Base-by-base conservation (phyloP, 2,113 vertebrate species). In the Orycteropus afer region DNA sequence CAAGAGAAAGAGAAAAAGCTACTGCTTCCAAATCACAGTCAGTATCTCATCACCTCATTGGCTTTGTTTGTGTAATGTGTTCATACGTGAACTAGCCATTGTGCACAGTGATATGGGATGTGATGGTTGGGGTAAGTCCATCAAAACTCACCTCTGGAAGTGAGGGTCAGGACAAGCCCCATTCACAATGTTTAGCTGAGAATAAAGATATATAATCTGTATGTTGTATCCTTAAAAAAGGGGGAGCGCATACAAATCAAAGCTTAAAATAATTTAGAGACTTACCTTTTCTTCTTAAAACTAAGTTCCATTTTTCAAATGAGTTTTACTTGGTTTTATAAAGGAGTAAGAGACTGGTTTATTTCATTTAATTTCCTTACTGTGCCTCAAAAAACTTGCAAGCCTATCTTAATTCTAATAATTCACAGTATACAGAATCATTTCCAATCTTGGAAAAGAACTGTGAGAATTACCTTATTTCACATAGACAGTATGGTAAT, bases 381-480 rank as follows among this genome's bases (percentile, higher is more conserved):
- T 94, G 82, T 63, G 20, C 47, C 53, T 78, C 86, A 91, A n/a
- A 51, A 51, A 57, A 81, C 61, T 57, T 89, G 32, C 29, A 51
- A 63, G 40, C 14, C 7, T 88, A 34, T 53, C 63, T 88, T 81
- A 40, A 18, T 59, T 91, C 47, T 91, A 89, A 74, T 74, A 82
- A 86, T 49, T 65, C 15, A 63, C 45, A 78, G 5, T 74, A 86
- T 42, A 27, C 42, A 78, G 42, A 82, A 47, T 2, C 14, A 93
- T 73, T 59, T 82, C 55, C 53, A 67, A 17, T 83, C 23, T 83
- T 89, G 13, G 69, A 51, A 83, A 89, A 71, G 10, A 80, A 79
- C 59, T 76, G 17, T 85, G 49, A 96, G 42, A 65, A 82, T 78
- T 65, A 89, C 17, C 20, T 74, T 63, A 59, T 74, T 94, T 86